Evolutionary conservation across 2,888 invertebrate species (phyloP), one percentile per base, ranked within the genome.

Genomic region (Sympetrum striolatum): DNA sequence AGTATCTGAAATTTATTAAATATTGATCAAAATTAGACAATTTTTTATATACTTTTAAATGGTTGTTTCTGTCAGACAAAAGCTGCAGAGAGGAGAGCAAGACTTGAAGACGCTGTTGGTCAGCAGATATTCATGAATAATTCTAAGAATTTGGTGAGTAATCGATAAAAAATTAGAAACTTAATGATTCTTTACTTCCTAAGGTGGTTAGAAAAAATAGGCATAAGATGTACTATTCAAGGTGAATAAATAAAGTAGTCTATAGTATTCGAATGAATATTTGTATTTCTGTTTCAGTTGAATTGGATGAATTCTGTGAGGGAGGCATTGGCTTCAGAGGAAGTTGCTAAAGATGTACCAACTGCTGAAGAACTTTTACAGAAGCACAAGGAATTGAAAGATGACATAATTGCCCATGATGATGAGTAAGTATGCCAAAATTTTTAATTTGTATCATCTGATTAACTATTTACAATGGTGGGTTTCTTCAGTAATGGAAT

Each of bases 101-200:
- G 98, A 82, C 95, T 99, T 58, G 98, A 99, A 94, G 98, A 98
- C 93, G 98, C 98, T 1, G 98, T 99, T 4, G 99, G 99, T 0
- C 97, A 98, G 93, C 98, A 99, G 94, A 98, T 99, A 93, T 98
- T 98, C 94, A 97, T 97, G 93, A 97, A 96, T 93, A 97, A 98
- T 93, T 96, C 97, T 18, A 96, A 97, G 92, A 97, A 96, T 92
- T 92, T 95, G 93, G 95, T 95, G 92, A 93, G 93, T 92, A 44
- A 22, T 15, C 1, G 6, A 12, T 5, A 73, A 31, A 10, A 25
- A 31, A 2, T 15, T 18, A 25, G 44, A 44, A 18, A 79, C 2
- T 18, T 53, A 1, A 15, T 3, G 0, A 53, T 53, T 53, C 4
- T 53, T 5, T 5, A 5, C 39, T 5, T 5, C 2, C 2, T 2